A percentile compares a stretch with the other conserved stretches of the same genome.
These are phyloP conservation scores for Castor canadensis DNA, from an alignment of 2,113 vertebrate species.

Conservation along the genomic window DNA sequence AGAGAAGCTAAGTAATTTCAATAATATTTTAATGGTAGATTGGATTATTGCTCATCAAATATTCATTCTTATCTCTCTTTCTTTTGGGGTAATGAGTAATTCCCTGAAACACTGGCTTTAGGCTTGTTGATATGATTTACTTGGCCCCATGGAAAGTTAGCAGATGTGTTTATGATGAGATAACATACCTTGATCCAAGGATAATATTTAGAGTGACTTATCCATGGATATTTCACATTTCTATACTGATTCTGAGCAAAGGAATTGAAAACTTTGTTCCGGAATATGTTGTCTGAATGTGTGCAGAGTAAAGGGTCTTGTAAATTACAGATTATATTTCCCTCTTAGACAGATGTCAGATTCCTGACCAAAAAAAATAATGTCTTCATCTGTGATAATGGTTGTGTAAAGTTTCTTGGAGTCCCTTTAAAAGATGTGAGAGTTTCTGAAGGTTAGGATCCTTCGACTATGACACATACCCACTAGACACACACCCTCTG, in stretches of 20 bases:
- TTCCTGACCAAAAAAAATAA: neutral
- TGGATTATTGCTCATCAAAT: neutral
- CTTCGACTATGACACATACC: neutral
- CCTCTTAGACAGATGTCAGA: neutral
- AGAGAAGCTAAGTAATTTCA: constrained; percentile 9
- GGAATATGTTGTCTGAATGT: neutral
- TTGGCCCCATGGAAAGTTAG: neutral
- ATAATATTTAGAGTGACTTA: neutral
- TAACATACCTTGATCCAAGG: neutral
- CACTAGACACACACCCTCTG: neutral
- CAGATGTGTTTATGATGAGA: neutral
- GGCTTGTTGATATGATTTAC: neutral
- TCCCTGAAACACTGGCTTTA: neutral
- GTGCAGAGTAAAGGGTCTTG: neutral
- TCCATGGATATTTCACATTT: neutral
- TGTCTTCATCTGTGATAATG: neutral
- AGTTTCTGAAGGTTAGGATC: neutral
- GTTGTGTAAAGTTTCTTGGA: neutral
- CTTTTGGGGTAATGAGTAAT: neutral
- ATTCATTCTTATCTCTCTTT: neutral
- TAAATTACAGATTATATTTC: neutral
- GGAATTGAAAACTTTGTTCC: neutral
- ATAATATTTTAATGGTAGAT: neutral
- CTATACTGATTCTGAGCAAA: neutral
- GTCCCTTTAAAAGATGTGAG: neutral